Conservation (phyloP, 2,797 vertebrate genomes). For the Anniella stebbinsi region DNA sequence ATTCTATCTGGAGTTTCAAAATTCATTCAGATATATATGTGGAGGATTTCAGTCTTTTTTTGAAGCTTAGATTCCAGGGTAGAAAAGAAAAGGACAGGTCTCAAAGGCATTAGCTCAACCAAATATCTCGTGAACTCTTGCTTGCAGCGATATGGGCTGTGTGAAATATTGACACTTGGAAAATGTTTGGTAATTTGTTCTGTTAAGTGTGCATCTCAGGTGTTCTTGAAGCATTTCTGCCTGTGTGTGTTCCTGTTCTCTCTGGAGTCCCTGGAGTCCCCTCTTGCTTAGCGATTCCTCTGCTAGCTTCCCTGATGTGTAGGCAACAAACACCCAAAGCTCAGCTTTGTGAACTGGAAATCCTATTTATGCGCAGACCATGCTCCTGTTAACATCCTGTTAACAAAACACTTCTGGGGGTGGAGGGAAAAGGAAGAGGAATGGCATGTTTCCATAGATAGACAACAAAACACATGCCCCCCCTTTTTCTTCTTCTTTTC, state of each 20-base stretch:
- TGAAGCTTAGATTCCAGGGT: background rate
- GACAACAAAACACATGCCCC: slow-evolving; percentile 3
- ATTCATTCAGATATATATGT: background rate
- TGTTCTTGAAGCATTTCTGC: slow-evolving; percentile 21
- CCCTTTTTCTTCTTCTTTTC: slow-evolving; percentile 38
- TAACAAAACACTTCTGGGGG: slow-evolving; percentile 37
- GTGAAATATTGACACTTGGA: slow-evolving; percentile 15
- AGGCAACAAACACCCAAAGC: background rate
- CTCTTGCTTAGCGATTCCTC: background rate
- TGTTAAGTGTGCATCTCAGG: slow-evolving; percentile 25
- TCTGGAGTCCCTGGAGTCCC: background rate
- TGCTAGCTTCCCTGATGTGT: background rate
- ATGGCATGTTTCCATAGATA: slow-evolving; percentile 53
- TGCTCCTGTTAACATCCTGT: slow-evolving; percentile 45
- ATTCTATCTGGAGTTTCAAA: background rate
- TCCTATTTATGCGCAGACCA: slow-evolving; percentile 27
- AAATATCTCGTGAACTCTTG: slow-evolving; percentile 1
- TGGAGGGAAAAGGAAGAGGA: slow-evolving; percentile 37
- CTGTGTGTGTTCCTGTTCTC: background rate
- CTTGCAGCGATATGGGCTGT: background rate
- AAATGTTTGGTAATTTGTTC: background rate
- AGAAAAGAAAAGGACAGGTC: slow-evolving; percentile 9
- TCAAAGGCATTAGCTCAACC: background rate
- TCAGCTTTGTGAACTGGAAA: slow-evolving; percentile 51
- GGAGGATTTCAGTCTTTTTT: background rate